A percentile compares a stretch with the other conserved stretches of the same genome.
phyloP scores from a whole-genome alignment of 2,797 vertebrate genomes.

The Epinephelus malabaricus region DNA sequence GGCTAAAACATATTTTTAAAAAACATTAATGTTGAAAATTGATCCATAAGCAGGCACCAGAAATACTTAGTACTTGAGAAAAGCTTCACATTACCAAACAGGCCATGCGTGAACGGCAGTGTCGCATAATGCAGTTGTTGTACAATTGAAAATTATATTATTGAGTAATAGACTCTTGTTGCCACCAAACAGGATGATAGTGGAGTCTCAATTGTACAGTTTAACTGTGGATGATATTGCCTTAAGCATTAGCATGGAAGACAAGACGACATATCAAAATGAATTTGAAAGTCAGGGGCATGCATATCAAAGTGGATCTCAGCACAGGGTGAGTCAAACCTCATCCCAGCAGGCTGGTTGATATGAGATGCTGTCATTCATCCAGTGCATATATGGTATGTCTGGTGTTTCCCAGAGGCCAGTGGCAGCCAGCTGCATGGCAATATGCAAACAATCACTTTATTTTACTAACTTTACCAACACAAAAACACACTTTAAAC shows the following conservation, averaged over 20 bases:
- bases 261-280: slow-evolving; percentile 6
- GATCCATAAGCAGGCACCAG: not conserved
- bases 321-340: not conserved
- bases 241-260: slow-evolving; percentile 3
- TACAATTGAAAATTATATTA: not conserved
- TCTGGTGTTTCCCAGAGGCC: not conserved
- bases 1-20: too few species aligned
- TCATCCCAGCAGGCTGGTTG: not conserved
- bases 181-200: slow-evolving; percentile 11
- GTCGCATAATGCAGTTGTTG: slow-evolving; percentile 6
- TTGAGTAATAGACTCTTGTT: not conserved
- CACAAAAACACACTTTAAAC: not conserved
- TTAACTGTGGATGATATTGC: slow-evolving; percentile 9
- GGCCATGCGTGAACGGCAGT: not conserved
- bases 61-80: not conserved
- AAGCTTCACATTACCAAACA: slow-evolving; percentile 7
- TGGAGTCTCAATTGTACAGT: not conserved
- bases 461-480: not conserved
- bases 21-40: slow-evolving; percentile 1
- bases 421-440: not conserved
- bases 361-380: slow-evolving; percentile 3
- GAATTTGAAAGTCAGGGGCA: not conserved
- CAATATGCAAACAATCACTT: not conserved
- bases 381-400: not conserved
- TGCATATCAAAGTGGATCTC: slow-evolving; percentile 10